Evolutionary conservation across 2,113 vertebrate species (phyloP).

Genomic region (Penelope pileata): DNA sequence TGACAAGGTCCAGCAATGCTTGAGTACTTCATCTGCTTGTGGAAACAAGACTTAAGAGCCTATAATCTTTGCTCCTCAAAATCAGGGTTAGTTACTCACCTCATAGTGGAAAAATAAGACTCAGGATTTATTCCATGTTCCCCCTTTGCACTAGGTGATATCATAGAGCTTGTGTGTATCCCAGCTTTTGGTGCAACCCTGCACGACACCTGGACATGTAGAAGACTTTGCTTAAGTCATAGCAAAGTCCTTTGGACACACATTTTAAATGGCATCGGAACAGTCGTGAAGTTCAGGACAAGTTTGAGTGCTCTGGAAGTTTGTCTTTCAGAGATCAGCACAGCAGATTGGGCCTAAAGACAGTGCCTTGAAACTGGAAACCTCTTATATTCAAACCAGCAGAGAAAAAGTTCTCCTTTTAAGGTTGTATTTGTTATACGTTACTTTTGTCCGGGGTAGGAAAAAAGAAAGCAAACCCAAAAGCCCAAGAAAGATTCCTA

Average conservation of each 20-base stretch:
- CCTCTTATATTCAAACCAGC: not conserved
- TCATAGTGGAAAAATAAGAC: not conserved
- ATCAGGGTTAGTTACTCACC: not conserved
- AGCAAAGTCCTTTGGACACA: not conserved
- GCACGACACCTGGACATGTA: fast-evolving
- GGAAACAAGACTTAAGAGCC: not conserved
- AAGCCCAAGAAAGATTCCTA: slow-evolving; percentile 61
- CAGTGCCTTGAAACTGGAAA: not conserved
- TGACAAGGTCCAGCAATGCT: not conserved
- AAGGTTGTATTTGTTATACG: slow-evolving; percentile 52
- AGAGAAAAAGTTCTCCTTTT: slow-evolving; percentile 38
- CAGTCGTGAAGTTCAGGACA: not conserved
- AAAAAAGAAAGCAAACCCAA: slow-evolving; percentile 18
- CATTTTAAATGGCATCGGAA: not conserved
- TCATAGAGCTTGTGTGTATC: not conserved
- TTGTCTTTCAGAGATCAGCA: not conserved
- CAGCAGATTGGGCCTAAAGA: not conserved
- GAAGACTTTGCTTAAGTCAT: not conserved
- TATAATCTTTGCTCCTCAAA: not conserved
- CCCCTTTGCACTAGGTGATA: not conserved
- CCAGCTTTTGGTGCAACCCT: not conserved
- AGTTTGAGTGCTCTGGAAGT: not conserved
- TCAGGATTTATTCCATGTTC: not conserved
- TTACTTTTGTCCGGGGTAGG: slow-evolving; percentile 49
- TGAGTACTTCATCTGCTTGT: not conserved